Conservation (phyloP, 1,140 invertebrate species). For the Solenopsis fugax region DNA sequence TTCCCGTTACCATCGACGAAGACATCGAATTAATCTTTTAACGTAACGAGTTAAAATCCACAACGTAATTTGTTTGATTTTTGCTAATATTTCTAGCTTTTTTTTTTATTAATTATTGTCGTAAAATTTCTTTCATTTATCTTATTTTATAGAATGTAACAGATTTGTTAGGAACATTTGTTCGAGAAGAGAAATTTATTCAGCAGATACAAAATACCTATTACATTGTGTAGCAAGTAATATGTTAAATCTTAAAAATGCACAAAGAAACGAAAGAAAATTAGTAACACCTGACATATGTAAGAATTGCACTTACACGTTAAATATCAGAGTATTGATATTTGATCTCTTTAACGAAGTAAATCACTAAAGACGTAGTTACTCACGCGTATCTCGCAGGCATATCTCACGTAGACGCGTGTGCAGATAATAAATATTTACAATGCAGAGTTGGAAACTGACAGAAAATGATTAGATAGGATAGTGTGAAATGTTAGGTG, state of each 20-base stretch:
- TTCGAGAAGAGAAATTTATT: neutral
- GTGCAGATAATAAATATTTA: constrained; percentile 42
- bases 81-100: neutral
- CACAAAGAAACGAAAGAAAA: neutral
- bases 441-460: constrained; percentile 5
- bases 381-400: constrained; percentile 14
- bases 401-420: neutral
- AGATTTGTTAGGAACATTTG: neutral
- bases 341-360: neutral
- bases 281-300: neutral
- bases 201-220: neutral
- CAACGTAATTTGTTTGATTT: neutral
- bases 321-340: constrained; percentile 11
- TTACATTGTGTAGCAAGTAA: neutral
- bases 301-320: neutral
- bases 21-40: neutral
- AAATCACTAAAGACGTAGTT: constrained; percentile 47
- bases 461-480: constrained; percentile 40
- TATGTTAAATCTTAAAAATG: neutral
- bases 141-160: neutral
- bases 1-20: neutral
- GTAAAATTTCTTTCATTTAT: neutral
- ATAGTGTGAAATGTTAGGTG: constrained; percentile 23
- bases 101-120: neutral
- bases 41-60: neutral